Conservation (phyloP, 2,888 invertebrate species). For the Andrena praecox region DNA sequence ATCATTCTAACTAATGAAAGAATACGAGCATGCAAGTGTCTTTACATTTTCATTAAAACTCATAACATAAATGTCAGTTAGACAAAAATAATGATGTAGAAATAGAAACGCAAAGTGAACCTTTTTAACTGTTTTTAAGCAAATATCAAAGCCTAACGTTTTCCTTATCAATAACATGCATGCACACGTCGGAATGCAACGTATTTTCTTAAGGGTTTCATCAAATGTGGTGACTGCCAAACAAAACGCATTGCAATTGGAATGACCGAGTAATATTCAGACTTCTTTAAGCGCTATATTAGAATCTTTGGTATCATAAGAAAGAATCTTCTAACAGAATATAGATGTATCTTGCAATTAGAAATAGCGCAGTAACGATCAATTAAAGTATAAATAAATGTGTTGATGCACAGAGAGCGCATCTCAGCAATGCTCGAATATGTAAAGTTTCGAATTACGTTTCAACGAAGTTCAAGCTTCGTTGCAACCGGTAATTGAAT, state of each 20-base stretch:
- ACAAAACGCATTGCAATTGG: conserved; percentile 16
- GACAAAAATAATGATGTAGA: conserved; percentile 9
- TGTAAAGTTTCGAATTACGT: neutral
- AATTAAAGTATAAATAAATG: conserved; percentile 4
- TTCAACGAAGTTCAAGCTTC: neutral
- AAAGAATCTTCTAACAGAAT: neutral
- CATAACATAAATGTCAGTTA: conserved; percentile 21
- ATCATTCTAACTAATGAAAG: conserved; percentile 25
- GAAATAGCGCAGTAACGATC: neutral
- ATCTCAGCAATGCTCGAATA: neutral
- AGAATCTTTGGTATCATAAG: neutral
- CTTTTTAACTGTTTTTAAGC: conserved; percentile 16
- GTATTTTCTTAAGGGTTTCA: conserved; percentile 23
- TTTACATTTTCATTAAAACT: conserved; percentile 24
- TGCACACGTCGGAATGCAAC: conserved; percentile 56
- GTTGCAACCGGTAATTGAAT: neutral
- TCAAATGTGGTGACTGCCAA: conserved; percentile 3
- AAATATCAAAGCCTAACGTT: conserved; percentile 37
- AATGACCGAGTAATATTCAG: conserved; percentile 2
- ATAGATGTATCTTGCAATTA: neutral
- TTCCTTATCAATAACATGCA: conserved; percentile 38
- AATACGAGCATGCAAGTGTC: conserved; percentile 55
- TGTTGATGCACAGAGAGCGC: too few species aligned
- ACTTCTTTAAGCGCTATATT: neutral
- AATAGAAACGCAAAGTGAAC: conserved; percentile 9